phyloP scores from a whole-genome alignment of 2,797 vertebrate genomes.

The Pantherophis vulpinus region DNA sequence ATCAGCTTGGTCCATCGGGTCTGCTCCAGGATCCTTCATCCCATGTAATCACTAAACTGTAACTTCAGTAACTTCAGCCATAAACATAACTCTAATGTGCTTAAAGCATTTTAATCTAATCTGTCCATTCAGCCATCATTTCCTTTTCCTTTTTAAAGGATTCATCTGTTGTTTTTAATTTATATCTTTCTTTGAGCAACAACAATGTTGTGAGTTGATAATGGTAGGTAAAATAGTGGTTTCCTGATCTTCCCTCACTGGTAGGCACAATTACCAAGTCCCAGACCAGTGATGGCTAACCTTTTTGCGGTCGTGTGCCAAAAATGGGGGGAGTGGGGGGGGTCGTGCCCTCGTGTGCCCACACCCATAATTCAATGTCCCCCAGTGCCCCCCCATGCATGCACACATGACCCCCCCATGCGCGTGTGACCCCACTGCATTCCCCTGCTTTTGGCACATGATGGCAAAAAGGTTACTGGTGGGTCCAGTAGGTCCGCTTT shows the following conservation, averaged over 20 bases:
- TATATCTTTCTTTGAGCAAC: not conserved
- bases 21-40: not conserved
- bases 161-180: not conserved
- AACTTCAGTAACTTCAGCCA: not conserved
- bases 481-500: too few species aligned
- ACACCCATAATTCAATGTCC: too few species aligned
- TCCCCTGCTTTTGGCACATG: too few species aligned
- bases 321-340: too few species aligned
- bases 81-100: not conserved
- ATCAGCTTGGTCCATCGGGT: not conserved
- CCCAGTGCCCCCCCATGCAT: too few species aligned
- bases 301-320: too few species aligned
- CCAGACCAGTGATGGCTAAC: too few species aligned
- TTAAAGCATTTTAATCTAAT: not conserved
- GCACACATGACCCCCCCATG: too few species aligned
- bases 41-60: not conserved
- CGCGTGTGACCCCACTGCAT: too few species aligned
- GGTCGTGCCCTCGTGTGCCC: too few species aligned
- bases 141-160: not conserved
- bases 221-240: not conserved
- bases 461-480: too few species aligned
- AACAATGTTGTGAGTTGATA: not conserved
- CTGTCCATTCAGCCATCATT: not conserved
- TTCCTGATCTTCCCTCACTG: not conserved
- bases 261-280: not conserved